These are phyloP conservation scores for Brachypodius melanocephalos DNA, from an alignment of 2,113 vertebrate genomes.

Conservation along the genomic window DNA sequence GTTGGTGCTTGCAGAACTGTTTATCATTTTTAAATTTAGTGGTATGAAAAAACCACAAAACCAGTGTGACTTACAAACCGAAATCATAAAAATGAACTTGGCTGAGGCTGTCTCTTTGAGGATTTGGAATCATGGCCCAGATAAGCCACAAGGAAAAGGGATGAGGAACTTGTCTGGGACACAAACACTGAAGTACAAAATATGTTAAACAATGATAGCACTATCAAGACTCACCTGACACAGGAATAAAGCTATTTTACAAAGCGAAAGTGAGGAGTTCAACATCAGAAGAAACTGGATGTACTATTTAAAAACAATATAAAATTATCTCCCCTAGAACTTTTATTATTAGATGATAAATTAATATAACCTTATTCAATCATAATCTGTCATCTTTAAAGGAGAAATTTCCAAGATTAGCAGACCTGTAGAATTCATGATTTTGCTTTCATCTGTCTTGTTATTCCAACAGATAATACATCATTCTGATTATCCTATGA, in stretches of 20 bases:
- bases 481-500: not conserved
- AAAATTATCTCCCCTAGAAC: not conserved
- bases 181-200: not conserved
- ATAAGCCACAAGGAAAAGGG: not conserved
- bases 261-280: not conserved
- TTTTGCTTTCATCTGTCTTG: not conserved
- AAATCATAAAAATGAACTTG: constrained; percentile 9
- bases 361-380: not conserved
- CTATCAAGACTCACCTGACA: not conserved
- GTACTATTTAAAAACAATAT: not conserved
- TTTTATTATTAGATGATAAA: not conserved
- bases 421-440: not conserved
- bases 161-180: not conserved
- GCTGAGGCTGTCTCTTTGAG: not conserved
- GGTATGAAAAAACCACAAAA: not conserved
- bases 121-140: constrained; percentile 8
- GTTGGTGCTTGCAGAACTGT: not conserved
- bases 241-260: not conserved
- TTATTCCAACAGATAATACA: not conserved
- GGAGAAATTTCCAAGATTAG: not conserved
- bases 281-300: not conserved
- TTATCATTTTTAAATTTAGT: constrained; percentile 23
- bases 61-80: constrained; percentile 20
- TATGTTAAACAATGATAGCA: not conserved
- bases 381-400: not conserved